phyloP scores from a whole-genome alignment of 2,113 vertebrate genomes.

The Rousettus leschenaultii region DNA sequence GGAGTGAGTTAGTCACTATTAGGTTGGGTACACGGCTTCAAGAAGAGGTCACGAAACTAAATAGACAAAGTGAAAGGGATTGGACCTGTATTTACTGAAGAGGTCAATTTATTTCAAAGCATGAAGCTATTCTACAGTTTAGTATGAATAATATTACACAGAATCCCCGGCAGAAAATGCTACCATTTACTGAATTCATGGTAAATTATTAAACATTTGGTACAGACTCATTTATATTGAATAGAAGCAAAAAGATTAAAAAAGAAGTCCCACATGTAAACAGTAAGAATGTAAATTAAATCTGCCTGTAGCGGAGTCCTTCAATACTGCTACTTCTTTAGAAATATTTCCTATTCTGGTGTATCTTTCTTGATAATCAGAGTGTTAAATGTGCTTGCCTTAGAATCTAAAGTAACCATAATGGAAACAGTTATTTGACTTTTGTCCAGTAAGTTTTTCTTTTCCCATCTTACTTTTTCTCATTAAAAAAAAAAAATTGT shows the following conservation, averaged over 20 bases:
- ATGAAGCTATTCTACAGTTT: constrained; percentile 26
- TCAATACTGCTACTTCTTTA: constrained; percentile 26
- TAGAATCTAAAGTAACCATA: constrained; percentile 27
- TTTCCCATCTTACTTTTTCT: background rate
- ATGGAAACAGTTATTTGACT: background rate
- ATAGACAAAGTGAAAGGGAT: background rate
- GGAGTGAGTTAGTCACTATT: background rate
- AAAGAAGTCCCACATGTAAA: constrained; percentile 11
- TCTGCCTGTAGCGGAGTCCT: background rate
- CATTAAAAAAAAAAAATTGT: background rate
- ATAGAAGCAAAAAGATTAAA: constrained; percentile 31
- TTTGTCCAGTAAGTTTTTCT: background rate
- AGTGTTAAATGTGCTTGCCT: background rate
- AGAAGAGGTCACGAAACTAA: background rate
- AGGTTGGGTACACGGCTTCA: background rate
- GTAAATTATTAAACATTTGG: constrained; percentile 39
- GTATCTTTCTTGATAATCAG: constrained; percentile 32
- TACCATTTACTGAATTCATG: background rate
- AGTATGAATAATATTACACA: background rate
- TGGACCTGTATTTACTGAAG: background rate
- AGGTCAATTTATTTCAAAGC: constrained; percentile 37
- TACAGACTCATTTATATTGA: constrained; percentile 32
- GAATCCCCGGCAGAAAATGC: background rate
- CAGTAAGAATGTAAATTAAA: constrained; percentile 46
- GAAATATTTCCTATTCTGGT: background rate